A percentile compares a stretch with the other conserved stretches of the same genome.
phyloP scores from a whole-genome alignment of 2,113 vertebrate species.

The Pongo pygmaeus region DNA sequence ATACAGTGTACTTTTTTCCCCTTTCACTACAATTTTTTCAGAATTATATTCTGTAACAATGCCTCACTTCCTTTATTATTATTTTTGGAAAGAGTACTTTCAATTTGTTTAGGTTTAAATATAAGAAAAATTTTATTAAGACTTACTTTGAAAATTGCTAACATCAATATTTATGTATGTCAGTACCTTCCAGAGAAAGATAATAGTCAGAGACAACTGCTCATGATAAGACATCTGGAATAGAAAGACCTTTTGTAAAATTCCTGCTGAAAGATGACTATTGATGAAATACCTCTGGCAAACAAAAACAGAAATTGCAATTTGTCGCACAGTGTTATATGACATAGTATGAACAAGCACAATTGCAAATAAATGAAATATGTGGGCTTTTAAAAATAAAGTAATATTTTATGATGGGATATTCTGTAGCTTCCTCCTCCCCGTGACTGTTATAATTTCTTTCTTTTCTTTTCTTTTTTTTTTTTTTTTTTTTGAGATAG shows the following conservation, averaged over 20 bases:
- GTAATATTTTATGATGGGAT: neutral
- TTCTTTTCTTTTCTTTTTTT: neutral
- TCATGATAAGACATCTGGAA: constrained; percentile 19
- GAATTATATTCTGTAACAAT: constrained; percentile 38
- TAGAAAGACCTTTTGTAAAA: constrained; percentile 51
- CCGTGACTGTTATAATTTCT: neutral
- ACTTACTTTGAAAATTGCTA: constrained; percentile 57
- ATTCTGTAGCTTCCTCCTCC: neutral
- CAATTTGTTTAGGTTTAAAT: constrained; percentile 61
- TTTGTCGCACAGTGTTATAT: neutral
- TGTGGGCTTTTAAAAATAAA: neutral
- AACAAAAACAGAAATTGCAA: constrained; percentile 1
- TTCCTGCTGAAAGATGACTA: constrained; percentile 28
- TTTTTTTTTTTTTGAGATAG: no score
- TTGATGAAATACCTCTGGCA: constrained; percentile 35
- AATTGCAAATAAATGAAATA: neutral
- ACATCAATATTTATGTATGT: constrained; percentile 55
- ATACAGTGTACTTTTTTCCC: neutral
- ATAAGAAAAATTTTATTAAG: constrained; percentile 43
- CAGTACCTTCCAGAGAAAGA: constrained; percentile 53
- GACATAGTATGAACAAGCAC: neutral
- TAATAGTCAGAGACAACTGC: constrained; percentile 33
- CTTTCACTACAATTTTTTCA: constrained; percentile 11
- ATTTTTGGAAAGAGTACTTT: constrained; percentile 52
- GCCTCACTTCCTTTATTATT: constrained; percentile 64